Conservation (phyloP, 2,113 vertebrate genomes). For the Callionymus lyra region DNA sequence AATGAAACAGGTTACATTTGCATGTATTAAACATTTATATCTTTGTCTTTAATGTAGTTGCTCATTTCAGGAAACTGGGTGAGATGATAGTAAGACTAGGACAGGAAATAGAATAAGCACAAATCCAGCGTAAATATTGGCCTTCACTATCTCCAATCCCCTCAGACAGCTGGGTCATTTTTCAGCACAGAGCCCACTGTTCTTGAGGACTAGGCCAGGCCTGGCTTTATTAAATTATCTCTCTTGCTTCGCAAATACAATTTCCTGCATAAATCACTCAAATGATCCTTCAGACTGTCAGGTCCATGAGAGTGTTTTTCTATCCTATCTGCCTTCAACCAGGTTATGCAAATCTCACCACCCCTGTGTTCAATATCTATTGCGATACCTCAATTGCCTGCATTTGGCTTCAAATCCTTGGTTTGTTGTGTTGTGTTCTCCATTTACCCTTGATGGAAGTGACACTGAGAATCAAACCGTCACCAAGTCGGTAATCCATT, state of each 20-base stretch:
- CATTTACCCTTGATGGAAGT: conserved; percentile 58
- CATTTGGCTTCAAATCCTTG: conserved; percentile 51
- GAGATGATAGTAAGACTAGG: conserved; percentile 53
- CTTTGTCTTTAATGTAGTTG: conserved; percentile 56
- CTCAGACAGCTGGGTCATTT: conserved; percentile 58
- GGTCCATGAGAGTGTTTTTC: conserved; percentile 55
- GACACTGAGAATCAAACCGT: conserved; percentile 59
- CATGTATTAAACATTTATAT: conserved; percentile 62
- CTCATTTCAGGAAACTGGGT: conserved; percentile 46
- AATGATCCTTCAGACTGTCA: conserved; percentile 68
- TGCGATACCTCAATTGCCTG: conserved; percentile 57
- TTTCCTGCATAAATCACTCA: conserved; percentile 71
- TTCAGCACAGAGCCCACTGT: conserved; percentile 59
- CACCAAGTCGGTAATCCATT: conserved; percentile 62
- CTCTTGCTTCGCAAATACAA: conserved; percentile 64
- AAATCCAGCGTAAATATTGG: conserved; percentile 64
- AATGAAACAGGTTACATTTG: conserved; percentile 63
- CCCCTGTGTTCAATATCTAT: conserved; percentile 54
- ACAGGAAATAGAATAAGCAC: conserved; percentile 58
- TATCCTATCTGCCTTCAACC: conserved; percentile 60
- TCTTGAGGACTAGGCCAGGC: conserved; percentile 58
- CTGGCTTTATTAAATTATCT: conserved; percentile 70
- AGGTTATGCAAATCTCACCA: conserved; percentile 59
- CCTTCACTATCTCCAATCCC: conserved; percentile 58
- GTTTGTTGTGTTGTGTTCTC: conserved; percentile 49